These are phyloP conservation scores for Tridacna gigas DNA, from an alignment of 2,888 invertebrate genomes.

Conservation along the genomic window DNA sequence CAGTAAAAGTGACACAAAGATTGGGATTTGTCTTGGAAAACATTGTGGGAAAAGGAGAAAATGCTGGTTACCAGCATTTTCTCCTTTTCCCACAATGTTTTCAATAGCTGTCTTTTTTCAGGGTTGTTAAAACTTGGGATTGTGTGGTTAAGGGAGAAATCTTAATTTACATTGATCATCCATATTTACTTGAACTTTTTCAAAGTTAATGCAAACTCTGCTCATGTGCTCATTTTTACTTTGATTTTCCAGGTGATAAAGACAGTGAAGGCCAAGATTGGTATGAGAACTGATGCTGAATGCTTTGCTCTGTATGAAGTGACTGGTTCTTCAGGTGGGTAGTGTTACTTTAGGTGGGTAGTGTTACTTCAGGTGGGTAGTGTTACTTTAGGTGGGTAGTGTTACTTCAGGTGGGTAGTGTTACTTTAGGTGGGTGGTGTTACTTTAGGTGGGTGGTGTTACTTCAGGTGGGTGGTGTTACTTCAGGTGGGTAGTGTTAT, in stretches of 20 bases:
- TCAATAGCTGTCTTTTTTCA: neutral
- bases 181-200: too few species aligned
- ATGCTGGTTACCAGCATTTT: neutral
- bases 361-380: too few species aligned
- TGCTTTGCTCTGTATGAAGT: slow-evolving; percentile 97
- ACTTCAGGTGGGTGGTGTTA: slow-evolving; percentile 75
- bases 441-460: too few species aligned
- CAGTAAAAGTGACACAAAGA: too few species aligned
- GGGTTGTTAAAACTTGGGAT: neutral
- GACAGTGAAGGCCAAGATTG: slow-evolving; percentile 95
- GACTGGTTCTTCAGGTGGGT: slow-evolving; percentile 86
- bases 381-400: too few species aligned
- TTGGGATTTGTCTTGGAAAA: neutral
- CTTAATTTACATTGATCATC: too few species aligned
- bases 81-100: neutral
- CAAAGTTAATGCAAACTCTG: too few species aligned
- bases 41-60: neutral
- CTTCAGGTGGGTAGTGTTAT: slow-evolving; percentile 75
- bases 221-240: too few species aligned
- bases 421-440: too few species aligned
- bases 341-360: neutral
- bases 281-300: slow-evolving; percentile 91
- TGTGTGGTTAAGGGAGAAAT: neutral
- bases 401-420: too few species aligned
- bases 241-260: slow-evolving; percentile 88